These are phyloP conservation scores for Antheraea assamensis DNA, from an alignment of 2,888 invertebrate genomes.

Conservation along the genomic window DNA sequence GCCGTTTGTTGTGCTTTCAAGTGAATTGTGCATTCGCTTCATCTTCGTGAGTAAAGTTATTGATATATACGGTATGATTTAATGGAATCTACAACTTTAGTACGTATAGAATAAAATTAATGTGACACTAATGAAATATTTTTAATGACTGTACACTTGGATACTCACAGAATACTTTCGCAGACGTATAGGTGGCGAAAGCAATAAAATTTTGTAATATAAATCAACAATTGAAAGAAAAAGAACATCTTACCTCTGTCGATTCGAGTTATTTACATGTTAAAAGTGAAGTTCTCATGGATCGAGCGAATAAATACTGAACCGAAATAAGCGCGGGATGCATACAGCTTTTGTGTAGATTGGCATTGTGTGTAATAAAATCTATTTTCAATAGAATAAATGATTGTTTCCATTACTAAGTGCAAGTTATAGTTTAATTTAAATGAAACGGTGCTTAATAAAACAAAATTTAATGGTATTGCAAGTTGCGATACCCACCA, in stretches of 20 bases:
- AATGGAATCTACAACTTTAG: background rate
- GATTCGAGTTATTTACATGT: background rate
- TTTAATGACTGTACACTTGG: constrained; percentile 13
- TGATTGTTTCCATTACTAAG: background rate
- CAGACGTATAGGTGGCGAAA: constrained; percentile 34
- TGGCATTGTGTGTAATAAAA: constrained; percentile 56
- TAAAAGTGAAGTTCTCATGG: background rate
- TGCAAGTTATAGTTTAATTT: background rate
- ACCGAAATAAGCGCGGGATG: constrained; percentile 74
- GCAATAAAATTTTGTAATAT: constrained; percentile 19
- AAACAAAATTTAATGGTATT: constrained; percentile 22
- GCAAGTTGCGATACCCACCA: constrained; percentile 30
- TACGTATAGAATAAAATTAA: background rate
- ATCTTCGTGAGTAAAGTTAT: constrained; percentile 43
- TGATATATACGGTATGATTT: constrained; percentile 8
- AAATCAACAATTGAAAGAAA: constrained; percentile 12
- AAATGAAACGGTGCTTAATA: background rate
- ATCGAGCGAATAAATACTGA: constrained; percentile 12
- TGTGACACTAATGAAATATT: constrained; percentile 1
- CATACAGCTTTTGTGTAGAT: constrained; percentile 50
- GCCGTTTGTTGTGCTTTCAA: constrained; percentile 81
- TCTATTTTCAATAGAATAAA: constrained; percentile 22
- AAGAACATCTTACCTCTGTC: background rate
- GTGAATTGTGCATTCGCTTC: constrained; percentile 57
- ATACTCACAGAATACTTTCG: constrained; percentile 54